phyloP scores from a whole-genome alignment of 2,113 vertebrate genomes.

The Indicator indicator region DNA sequence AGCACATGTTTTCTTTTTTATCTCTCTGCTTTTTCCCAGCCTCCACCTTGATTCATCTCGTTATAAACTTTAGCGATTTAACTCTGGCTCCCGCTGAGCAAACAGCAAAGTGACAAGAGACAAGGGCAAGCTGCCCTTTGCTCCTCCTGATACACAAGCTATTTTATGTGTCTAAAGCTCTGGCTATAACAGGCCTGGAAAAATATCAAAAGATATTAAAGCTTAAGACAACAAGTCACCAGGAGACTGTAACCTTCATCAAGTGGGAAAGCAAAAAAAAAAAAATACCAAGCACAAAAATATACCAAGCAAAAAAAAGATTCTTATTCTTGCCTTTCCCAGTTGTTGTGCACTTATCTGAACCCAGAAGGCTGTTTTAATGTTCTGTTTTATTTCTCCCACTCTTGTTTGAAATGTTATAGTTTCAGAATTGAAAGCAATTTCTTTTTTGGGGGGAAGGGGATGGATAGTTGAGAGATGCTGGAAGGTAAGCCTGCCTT shows the following conservation, averaged over 20 bases:
- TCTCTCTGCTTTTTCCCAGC: background rate
- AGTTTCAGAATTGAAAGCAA: slow-evolving; percentile 29
- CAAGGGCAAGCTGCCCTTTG: slow-evolving; percentile 43
- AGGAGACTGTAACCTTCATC: slow-evolving; percentile 12
- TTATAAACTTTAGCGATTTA: background rate
- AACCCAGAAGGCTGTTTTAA: background rate
- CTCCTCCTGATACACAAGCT: slow-evolving; percentile 1
- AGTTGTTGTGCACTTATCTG: background rate
- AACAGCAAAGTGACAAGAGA: slow-evolving; percentile 26
- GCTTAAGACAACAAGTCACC: background rate
- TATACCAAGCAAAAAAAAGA: background rate
- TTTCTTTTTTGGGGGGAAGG: background rate
- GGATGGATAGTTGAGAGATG: background rate
- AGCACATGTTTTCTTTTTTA: background rate
- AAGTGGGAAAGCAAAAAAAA: background rate
- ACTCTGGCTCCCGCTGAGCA: slow-evolving; percentile 2
- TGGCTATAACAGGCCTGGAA: background rate
- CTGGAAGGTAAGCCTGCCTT: background rate
- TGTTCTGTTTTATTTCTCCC: background rate
- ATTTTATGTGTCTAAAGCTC: slow-evolving; percentile 3
- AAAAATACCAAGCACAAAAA: too few species aligned
- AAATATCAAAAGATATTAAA: slow-evolving; percentile 32
- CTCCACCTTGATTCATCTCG: background rate
- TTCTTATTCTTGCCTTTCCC: background rate
- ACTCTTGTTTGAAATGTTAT: background rate